Evolutionary conservation across 2,113 vertebrate genomes (phyloP).

Genomic region (Nycticebus coucang): DNA sequence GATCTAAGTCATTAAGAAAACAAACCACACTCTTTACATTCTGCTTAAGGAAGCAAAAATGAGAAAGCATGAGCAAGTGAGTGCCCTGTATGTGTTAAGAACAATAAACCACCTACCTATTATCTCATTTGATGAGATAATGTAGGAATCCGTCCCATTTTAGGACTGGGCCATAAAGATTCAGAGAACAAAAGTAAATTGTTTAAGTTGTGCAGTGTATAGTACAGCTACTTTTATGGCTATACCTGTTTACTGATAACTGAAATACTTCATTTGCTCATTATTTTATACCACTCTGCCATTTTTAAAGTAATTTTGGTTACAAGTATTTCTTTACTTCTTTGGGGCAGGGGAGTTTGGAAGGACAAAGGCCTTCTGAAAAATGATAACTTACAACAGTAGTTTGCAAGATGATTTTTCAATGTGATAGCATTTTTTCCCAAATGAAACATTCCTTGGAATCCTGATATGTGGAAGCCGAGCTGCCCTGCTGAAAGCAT

Average conservation of each 20-base stretch:
- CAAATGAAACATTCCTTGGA: constrained; percentile 16
- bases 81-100: neutral
- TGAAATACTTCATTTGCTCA: constrained; percentile 14
- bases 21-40: constrained; percentile 5
- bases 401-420: constrained; percentile 2
- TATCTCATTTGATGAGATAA: neutral
- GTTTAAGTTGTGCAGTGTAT: neutral
- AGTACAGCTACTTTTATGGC: neutral
- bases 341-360: neutral
- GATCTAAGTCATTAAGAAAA: constrained; percentile 26
- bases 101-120: neutral
- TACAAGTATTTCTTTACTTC: neutral
- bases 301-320: constrained; percentile 5
- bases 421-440: neutral
- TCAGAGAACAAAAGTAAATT: neutral
- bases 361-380: constrained; percentile 16
- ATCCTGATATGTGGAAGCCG: neutral
- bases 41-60: constrained; percentile 36
- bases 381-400: neutral
- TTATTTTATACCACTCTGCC: neutral
- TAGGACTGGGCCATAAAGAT: neutral
- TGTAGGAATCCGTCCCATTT: neutral
- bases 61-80: neutral
- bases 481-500: neutral
- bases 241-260: neutral